Evolutionary conservation across 2,113 vertebrate species (phyloP).

Genomic region (Oreamnos americanus): DNA sequence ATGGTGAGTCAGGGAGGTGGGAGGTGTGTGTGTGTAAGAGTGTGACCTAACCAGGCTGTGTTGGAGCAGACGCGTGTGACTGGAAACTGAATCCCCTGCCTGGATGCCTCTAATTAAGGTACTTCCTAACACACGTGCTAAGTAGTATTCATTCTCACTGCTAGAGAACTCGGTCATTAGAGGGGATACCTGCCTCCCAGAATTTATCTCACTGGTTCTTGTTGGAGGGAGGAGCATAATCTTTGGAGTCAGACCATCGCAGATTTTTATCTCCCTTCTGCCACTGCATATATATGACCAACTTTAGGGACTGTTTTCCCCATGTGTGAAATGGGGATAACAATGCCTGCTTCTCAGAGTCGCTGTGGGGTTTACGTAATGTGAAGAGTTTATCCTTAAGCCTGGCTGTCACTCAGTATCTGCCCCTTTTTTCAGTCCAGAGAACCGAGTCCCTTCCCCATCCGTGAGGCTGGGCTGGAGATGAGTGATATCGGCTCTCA

Average conservation of each 20-base stretch:
- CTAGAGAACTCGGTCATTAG: neutral
- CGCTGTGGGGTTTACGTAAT: rapidly evolving
- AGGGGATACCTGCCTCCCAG: neutral
- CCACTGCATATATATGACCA: neutral
- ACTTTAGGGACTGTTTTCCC: neutral
- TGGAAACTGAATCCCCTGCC: neutral
- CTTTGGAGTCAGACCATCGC: neutral
- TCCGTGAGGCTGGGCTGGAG: neutral
- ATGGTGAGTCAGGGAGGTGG: rapidly evolving
- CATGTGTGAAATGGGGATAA: neutral
- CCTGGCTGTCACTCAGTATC: neutral
- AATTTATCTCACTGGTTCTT: neutral
- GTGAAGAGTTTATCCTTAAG: too few relatives aligned
- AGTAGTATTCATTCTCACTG: neutral
- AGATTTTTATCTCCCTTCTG: neutral
- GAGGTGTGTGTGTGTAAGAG: neutral
- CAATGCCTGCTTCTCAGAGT: neutral
- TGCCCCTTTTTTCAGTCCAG: neutral
- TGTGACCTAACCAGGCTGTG: neutral
- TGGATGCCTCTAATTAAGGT: neutral
- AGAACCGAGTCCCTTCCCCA: neutral
- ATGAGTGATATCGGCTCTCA: rapidly evolving
- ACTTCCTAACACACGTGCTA: neutral
- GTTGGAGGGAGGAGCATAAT: neutral
- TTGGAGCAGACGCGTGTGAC: neutral